Evolutionary conservation across 2,888 invertebrate genomes (phyloP).

Genomic region (Copidosoma aretas): DNA sequence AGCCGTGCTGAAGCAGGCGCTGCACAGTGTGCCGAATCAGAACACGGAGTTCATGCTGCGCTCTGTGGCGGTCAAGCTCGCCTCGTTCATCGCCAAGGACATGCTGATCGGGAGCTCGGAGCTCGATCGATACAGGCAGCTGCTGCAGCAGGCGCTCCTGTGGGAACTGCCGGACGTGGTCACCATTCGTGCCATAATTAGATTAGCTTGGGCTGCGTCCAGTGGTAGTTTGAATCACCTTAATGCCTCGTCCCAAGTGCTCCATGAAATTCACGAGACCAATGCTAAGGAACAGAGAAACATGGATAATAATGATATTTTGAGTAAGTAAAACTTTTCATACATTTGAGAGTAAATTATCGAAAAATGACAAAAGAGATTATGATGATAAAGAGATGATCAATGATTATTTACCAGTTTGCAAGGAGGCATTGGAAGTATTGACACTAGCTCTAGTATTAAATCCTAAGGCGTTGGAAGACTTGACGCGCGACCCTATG

Average conservation of each 20-base stretch:
- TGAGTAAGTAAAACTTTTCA: slow-evolving; percentile 60
- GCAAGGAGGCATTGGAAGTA: slow-evolving; percentile 92
- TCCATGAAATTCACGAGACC: slow-evolving; percentile 72
- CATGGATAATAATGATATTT: slow-evolving; percentile 74
- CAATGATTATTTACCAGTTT: slow-evolving; percentile 65
- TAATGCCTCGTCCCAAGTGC: slow-evolving; percentile 68
- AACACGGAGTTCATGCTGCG: slow-evolving; percentile 84
- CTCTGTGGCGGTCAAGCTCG: slow-evolving; percentile 82
- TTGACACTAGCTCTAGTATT: slow-evolving; percentile 88
- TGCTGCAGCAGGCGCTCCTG: slow-evolving; percentile 68
- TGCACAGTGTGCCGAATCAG: slow-evolving; percentile 83
- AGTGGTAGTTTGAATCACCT: slow-evolving; percentile 71
- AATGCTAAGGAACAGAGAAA: slow-evolving; percentile 64
- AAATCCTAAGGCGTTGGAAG: slow-evolving; percentile 85
- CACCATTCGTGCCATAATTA: slow-evolving; percentile 77
- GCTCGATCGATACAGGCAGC: slow-evolving; percentile 64
- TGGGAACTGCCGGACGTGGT: slow-evolving; percentile 77
- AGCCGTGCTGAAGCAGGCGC: slow-evolving; percentile 77
- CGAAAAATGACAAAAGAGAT: neutral
- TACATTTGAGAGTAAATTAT: neutral
- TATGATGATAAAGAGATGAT: neutral
- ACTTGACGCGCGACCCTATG: slow-evolving; percentile 79
- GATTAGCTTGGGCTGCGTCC: slow-evolving; percentile 81
- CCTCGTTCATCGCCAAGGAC: slow-evolving; percentile 81
- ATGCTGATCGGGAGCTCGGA: slow-evolving; percentile 64